These are phyloP conservation scores for Tetrao urogallus DNA, from an alignment of 2,113 vertebrate species.

Conservation along the genomic window DNA sequence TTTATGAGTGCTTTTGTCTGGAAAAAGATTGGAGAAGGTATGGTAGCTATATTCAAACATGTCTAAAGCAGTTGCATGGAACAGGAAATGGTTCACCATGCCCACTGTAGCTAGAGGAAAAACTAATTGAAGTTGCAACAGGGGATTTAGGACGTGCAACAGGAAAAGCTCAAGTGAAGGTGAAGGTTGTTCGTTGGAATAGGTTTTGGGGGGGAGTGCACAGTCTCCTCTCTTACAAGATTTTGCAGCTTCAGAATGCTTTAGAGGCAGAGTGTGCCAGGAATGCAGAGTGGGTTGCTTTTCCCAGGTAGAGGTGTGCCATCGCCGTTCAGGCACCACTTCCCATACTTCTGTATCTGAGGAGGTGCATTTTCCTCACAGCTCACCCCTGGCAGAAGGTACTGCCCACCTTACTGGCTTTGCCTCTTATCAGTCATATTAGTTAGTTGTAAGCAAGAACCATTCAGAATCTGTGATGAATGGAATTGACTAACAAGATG, in stretches of 20 bases:
- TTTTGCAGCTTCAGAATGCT: background rate
- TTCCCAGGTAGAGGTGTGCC: background rate
- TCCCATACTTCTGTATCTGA: background rate
- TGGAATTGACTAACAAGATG: constrained; percentile 39
- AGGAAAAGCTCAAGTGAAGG: background rate
- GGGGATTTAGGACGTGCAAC: background rate
- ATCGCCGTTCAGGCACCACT: rapidly evolving
- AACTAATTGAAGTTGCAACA: background rate
- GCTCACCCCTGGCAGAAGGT: background rate
- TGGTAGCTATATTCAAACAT: background rate
- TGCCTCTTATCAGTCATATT: background rate
- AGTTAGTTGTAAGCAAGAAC: background rate
- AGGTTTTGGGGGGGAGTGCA: background rate
- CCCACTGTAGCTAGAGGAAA: background rate
- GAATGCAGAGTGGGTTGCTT: background rate
- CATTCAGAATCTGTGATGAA: constrained; percentile 6
- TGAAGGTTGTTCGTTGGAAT: background rate
- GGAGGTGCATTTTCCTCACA: background rate
- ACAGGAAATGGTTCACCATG: background rate
- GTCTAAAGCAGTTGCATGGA: background rate
- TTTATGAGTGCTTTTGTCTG: background rate
- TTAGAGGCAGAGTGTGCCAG: background rate
- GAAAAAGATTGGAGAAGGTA: background rate
- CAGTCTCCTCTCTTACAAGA: background rate
- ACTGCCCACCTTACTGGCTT: background rate